phyloP scores from a whole-genome alignment of 2,113 vertebrate genomes.

The Stigmatopora argus region DNA sequence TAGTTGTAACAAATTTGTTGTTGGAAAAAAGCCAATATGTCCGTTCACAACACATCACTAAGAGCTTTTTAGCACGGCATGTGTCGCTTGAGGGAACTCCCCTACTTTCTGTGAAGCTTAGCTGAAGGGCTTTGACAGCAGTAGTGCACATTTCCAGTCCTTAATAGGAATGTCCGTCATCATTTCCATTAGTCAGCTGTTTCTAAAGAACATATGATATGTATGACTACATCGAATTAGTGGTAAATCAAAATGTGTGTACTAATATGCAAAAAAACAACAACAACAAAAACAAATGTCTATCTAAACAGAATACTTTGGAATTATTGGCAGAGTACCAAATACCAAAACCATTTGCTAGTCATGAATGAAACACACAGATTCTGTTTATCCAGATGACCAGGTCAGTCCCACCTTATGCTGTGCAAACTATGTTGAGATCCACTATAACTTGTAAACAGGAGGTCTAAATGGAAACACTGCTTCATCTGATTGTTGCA shows the following conservation, averaged over 20 bases:
- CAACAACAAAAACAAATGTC: background rate
- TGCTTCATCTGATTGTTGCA: too few species aligned
- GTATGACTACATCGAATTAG: background rate
- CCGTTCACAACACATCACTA: slow-evolving; percentile 11
- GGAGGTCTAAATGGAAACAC: too few species aligned
- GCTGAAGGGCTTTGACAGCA: slow-evolving; percentile 10
- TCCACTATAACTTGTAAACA: too few species aligned
- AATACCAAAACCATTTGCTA: slow-evolving; percentile 1
- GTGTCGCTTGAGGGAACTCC: slow-evolving; percentile 40
- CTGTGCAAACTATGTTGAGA: too few species aligned
- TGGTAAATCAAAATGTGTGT: background rate
- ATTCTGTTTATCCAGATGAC: too few species aligned
- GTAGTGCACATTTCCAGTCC: background rate
- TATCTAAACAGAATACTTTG: background rate
- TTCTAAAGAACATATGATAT: background rate
- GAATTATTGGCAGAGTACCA: background rate
- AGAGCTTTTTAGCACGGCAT: slow-evolving; percentile 20
- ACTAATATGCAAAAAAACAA: too few species aligned
- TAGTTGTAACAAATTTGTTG: slow-evolving; percentile 13
- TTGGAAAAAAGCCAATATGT: slow-evolving; percentile 27
- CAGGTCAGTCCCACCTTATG: too few species aligned
- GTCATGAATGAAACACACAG: background rate
- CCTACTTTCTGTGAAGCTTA: slow-evolving; percentile 23
- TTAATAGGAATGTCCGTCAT: slow-evolving; percentile 13
- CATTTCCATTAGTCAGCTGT: background rate